phyloP scores from a whole-genome alignment of 2,888 invertebrate species.

The Yponomeuta malinellus region DNA sequence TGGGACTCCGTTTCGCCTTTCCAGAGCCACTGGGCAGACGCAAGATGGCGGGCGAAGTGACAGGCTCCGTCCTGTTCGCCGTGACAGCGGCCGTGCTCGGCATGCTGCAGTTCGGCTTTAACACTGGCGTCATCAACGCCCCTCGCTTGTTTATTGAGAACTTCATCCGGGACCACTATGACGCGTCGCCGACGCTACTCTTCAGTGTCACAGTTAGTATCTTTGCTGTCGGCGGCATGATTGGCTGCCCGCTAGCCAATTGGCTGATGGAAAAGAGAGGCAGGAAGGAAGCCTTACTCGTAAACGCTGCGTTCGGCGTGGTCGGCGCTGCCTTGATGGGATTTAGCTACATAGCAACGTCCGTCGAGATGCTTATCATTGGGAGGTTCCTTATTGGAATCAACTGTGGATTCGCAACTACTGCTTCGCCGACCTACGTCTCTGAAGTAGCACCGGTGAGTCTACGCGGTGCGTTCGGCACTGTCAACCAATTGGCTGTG shows the following conservation, averaged over 20 bases:
- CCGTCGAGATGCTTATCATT: constrained; percentile 82
- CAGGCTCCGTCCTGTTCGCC: constrained; percentile 78
- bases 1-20: constrained; percentile 1
- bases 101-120: constrained; percentile 83
- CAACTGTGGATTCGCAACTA: constrained; percentile 80
- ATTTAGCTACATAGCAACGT: constrained; percentile 76
- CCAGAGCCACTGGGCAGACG: constrained; percentile 15
- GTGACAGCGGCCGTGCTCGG: constrained; percentile 80
- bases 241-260: constrained; percentile 85
- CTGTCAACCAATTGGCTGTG: constrained; percentile 68
- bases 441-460: constrained; percentile 64
- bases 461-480: constrained; percentile 66
- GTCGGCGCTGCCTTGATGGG: constrained; percentile 80
- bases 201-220: constrained; percentile 83
- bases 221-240: constrained; percentile 86
- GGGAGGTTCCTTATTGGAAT: constrained; percentile 84
- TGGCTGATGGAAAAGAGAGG: constrained; percentile 82
- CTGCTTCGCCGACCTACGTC: constrained; percentile 69
- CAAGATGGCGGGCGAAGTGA: constrained; percentile 69
- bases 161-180: constrained; percentile 75
- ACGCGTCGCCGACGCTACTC: constrained; percentile 64
- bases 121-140: constrained; percentile 82
- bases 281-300: constrained; percentile 79
- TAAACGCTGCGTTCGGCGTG: constrained; percentile 80
- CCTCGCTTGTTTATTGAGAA: constrained; percentile 78